Percentiles rank a stretch among this genome's conserved stretches.
Conservation (phyloP, 2,888 invertebrate species). For the Dusona sp. region DNA sequence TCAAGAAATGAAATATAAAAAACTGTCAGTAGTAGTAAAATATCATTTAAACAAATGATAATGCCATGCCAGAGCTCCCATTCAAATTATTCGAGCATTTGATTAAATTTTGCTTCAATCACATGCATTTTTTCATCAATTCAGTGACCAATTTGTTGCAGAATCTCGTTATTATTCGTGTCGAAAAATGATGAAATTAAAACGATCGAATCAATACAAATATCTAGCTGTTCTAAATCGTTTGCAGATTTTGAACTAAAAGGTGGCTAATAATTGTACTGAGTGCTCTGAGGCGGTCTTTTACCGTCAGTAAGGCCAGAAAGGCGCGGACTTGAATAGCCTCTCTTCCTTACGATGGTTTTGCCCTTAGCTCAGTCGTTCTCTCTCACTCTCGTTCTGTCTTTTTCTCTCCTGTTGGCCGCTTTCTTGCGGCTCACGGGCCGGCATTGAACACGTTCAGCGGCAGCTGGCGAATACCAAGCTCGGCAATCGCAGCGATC, state of each 20-base stretch:
- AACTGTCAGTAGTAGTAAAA: neutral
- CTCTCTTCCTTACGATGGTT: slow-evolving; percentile 61
- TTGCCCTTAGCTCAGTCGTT: slow-evolving; percentile 44
- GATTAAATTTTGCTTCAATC: neutral
- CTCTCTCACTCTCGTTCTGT: slow-evolving; percentile 42
- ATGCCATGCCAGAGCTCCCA: too few species aligned
- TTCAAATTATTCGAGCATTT: neutral
- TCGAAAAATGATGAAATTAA: neutral
- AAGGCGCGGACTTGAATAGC: slow-evolving; percentile 45
- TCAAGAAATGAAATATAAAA: neutral
- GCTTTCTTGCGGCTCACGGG: slow-evolving; percentile 80
- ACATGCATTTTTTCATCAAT: neutral
- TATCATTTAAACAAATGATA: neutral
- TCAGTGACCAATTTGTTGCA: neutral
- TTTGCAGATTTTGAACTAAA: neutral
- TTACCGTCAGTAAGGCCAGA: slow-evolving; percentile 53
- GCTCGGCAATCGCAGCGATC: slow-evolving; percentile 69
- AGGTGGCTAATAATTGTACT: slow-evolving; percentile 34
- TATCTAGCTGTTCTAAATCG: neutral
- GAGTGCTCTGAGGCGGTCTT: neutral
- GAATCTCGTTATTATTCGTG: neutral
- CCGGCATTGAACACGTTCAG: slow-evolving; percentile 84
- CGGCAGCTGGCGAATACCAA: slow-evolving; percentile 84
- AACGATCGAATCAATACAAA: neutral
- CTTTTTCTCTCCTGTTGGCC: slow-evolving; percentile 73